A percentile compares a stretch with the other conserved stretches of the same genome.
phyloP scores from a whole-genome alignment of 1,140 invertebrate genomes.

The Sitophilus oryzae region DNA sequence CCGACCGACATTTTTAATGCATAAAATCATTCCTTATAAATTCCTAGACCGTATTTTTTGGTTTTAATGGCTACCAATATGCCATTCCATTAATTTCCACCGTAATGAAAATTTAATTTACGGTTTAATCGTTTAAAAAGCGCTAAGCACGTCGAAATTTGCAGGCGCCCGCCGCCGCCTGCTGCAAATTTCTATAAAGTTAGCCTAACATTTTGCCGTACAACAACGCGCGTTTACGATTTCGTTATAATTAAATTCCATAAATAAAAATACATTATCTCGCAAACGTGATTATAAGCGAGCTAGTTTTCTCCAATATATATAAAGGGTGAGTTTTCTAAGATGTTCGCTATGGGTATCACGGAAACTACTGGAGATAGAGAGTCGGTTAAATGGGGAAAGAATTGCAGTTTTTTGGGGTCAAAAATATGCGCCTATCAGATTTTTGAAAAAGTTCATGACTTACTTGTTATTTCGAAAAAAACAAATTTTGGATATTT shows the following conservation, averaged over 20 bases:
- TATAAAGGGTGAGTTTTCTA: too few species aligned
- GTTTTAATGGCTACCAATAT: constrained; percentile 8
- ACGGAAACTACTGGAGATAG: too few species aligned
- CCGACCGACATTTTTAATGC: background rate
- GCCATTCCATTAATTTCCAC: constrained; percentile 11
- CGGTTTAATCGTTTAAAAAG: constrained; percentile 20
- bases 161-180: background rate
- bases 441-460: too few species aligned
- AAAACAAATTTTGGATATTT: too few species aligned
- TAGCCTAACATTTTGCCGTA: background rate
- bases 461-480: too few species aligned
- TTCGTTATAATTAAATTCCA: constrained; percentile 30
- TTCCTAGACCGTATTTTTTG: background rate
- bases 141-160: constrained; percentile 12
- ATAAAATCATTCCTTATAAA: background rate
- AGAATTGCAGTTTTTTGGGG: too few species aligned
- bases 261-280: constrained; percentile 31
- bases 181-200: background rate
- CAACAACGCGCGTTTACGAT: background rate
- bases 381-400: too few species aligned
- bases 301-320: background rate
- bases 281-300: constrained; percentile 29
- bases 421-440: too few species aligned
- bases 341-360: too few species aligned
- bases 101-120: constrained; percentile 15